Percentiles rank a stretch among this genome's conserved stretches.
phyloP scores from a whole-genome alignment of 2,113 vertebrate species.

The Propithecus coquereli region DNA sequence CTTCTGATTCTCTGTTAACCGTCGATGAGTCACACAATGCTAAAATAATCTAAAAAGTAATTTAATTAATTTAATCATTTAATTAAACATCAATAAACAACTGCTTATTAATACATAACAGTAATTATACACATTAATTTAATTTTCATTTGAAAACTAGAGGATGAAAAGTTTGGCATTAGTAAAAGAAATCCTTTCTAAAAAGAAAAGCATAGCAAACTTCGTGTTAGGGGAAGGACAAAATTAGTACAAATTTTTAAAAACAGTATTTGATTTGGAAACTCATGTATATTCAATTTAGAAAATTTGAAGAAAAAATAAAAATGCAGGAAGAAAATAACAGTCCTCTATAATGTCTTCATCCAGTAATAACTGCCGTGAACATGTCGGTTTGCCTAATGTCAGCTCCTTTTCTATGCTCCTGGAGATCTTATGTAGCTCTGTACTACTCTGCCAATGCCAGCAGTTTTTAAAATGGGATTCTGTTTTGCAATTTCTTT shows the following conservation, averaged over 20 bases:
- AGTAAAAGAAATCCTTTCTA: background rate
- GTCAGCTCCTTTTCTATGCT: background rate
- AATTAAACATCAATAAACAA: background rate
- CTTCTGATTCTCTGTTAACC: background rate
- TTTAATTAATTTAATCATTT: background rate
- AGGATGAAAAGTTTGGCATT: background rate
- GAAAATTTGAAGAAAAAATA: background rate
- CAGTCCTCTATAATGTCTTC: rapidly evolving
- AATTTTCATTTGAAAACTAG: background rate
- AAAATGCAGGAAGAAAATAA: background rate
- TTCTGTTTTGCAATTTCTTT: background rate
- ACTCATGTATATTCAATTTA: background rate
- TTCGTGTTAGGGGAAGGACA: background rate
- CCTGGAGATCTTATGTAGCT: background rate
- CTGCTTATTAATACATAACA: background rate
- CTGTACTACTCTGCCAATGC: too few species aligned
- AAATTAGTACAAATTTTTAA: background rate
- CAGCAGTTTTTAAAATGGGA: background rate
- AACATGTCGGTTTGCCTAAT: background rate
- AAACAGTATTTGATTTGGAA: background rate
- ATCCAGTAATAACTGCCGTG: background rate
- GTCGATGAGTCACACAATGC: background rate
- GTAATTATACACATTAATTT: background rate
- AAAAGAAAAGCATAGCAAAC: background rate
- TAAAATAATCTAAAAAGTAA: background rate